Percentiles rank a stretch among this genome's conserved stretches.
Conservation (phyloP, 2,113 vertebrate species). For the Gallinago jamesoni region DNA sequence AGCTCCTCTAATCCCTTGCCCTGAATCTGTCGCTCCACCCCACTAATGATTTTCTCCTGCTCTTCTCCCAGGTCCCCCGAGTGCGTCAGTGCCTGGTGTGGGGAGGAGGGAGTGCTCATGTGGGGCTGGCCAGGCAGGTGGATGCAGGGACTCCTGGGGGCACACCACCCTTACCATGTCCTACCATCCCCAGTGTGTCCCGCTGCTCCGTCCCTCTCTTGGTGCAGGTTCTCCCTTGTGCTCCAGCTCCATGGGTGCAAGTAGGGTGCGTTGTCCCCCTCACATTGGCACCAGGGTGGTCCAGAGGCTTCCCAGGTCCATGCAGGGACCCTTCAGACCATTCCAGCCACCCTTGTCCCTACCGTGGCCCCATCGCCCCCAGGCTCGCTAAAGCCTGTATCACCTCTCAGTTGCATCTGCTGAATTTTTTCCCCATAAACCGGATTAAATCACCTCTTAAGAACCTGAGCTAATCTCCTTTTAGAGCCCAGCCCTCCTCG, state of each 20-base stretch:
- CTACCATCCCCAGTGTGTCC: fast-evolving
- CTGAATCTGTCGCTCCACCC: constrained; percentile 69
- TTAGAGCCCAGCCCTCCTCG: background rate
- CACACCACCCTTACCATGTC: background rate
- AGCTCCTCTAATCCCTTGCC: constrained; percentile 65
- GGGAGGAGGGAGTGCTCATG: fast-evolving
- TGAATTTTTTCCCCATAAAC: background rate
- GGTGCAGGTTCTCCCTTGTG: background rate
- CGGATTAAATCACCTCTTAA: constrained; percentile 32
- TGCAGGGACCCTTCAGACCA: background rate
- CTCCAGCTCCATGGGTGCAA: fast-evolving
- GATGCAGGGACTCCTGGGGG: background rate
- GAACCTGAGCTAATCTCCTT: background rate
- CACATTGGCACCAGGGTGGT: background rate
- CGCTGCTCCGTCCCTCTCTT: background rate
- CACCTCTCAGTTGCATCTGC: background rate
- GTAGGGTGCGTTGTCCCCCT: background rate
- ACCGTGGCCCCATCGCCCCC: fast-evolving
- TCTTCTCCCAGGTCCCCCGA: constrained; percentile 32
- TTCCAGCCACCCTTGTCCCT: background rate
- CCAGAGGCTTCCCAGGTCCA: background rate
- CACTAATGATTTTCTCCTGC: constrained; percentile 64
- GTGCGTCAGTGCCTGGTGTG: background rate
- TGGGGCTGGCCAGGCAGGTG: background rate
- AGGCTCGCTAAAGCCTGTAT: background rate